These are phyloP conservation scores for Thunnus thynnus DNA, from an alignment of 2,113 vertebrate species.

Conservation along the genomic window DNA sequence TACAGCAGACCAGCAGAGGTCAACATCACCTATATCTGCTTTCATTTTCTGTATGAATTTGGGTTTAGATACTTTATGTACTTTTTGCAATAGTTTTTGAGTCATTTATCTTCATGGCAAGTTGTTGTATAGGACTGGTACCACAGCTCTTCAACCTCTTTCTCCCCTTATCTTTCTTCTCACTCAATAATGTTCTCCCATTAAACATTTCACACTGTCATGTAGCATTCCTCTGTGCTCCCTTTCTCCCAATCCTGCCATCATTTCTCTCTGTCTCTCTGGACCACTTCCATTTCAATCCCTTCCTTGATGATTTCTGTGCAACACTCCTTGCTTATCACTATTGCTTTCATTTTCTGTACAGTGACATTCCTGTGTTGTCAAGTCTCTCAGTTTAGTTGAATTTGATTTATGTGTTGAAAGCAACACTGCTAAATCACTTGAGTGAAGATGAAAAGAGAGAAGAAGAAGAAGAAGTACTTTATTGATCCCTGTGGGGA, in stretches of 20 bases:
- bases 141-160: neutral
- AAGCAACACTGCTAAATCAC: neutral
- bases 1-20: neutral
- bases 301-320: neutral
- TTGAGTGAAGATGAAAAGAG: too few relatives aligned
- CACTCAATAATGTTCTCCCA: neutral
- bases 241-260: neutral
- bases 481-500: too few relatives aligned
- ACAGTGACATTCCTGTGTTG: neutral
- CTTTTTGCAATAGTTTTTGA: neutral
- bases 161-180: neutral
- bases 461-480: too few relatives aligned
- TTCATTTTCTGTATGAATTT: neutral
- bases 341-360: neutral
- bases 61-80: neutral
- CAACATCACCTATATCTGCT: neutral
- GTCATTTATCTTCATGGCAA: neutral
- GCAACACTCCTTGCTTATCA: slow-evolving; percentile 5
- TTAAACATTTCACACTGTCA: neutral
- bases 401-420: neutral
- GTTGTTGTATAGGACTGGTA: neutral
- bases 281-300: neutral
- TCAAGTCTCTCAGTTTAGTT: neutral
- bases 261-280: slow-evolving; percentile 10
- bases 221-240: neutral